Evolutionary conservation across 2,797 vertebrate genomes (phyloP).

Genomic region (Rhinoraja longicauda): DNA sequence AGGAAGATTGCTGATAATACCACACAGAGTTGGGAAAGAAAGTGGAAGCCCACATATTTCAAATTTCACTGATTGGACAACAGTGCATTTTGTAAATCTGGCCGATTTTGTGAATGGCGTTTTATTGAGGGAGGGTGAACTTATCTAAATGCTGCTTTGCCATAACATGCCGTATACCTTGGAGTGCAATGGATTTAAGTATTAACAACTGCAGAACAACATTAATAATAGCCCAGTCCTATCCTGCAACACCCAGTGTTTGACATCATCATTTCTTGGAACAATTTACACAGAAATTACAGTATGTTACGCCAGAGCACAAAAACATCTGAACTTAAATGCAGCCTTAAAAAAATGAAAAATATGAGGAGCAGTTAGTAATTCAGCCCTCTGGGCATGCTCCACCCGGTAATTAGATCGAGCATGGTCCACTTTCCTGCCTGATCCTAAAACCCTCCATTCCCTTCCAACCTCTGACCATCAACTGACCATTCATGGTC

Average conservation of each 20-base stretch:
- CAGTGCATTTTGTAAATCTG: neutral
- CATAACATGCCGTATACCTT: neutral
- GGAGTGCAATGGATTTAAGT: neutral
- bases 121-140: neutral
- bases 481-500: no score
- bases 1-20: neutral
- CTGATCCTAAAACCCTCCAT: no score
- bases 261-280: constrained; percentile 19
- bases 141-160: no score
- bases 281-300: neutral
- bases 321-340: neutral
- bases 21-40: neutral
- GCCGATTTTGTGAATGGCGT: neutral
- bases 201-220: neutral
- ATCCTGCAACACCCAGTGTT: neutral
- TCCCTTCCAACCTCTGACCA: no score
- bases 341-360: neutral
- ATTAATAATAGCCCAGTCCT: neutral
- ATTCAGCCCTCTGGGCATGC: no score
- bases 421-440: no score
- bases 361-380: no score
- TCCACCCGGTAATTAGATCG: no score
- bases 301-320: neutral
- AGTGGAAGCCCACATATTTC: neutral
- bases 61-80: neutral